phyloP scores from a whole-genome alignment of 2,797 vertebrate species.

The Esox lucius region DNA sequence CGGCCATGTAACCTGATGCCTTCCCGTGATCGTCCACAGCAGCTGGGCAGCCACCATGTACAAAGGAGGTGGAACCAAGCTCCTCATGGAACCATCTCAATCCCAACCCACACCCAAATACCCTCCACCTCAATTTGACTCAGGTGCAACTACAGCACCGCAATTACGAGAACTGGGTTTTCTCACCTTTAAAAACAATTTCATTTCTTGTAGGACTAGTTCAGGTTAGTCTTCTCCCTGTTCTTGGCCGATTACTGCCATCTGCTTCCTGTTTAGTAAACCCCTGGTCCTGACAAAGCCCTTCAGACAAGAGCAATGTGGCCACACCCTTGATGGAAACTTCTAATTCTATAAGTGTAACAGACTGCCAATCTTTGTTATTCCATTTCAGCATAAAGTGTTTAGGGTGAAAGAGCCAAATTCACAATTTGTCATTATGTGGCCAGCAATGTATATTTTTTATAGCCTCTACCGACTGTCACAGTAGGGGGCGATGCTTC shows the following conservation, averaged over 20 bases:
- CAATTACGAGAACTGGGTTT: neutral
- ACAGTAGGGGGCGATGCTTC: neutral
- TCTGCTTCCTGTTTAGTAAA: no score
- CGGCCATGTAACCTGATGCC: slow-evolving; percentile 6
- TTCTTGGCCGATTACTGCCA: no score
- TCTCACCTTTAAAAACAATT: no score
- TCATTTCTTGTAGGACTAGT: no score
- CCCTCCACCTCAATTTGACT: neutral
- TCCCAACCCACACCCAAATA: neutral
- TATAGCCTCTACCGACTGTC: neutral
- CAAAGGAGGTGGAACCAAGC: neutral
- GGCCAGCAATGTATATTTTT: neutral
- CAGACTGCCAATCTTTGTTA: neutral
- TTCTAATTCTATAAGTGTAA: neutral
- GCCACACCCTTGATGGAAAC: neutral
- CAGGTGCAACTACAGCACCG: neutral
- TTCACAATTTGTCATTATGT: neutral
- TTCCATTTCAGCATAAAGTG: neutral
- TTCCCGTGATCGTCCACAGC: neutral
- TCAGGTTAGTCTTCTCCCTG: no score
- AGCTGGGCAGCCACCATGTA: slow-evolving; percentile 6
- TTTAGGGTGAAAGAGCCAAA: neutral
- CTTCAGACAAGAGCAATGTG: neutral
- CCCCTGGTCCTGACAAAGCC: neutral
- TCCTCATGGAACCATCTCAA: neutral